Evolutionary conservation across 2,797 vertebrate genomes (phyloP).

Genomic region (Steatocranus sp.): DNA sequence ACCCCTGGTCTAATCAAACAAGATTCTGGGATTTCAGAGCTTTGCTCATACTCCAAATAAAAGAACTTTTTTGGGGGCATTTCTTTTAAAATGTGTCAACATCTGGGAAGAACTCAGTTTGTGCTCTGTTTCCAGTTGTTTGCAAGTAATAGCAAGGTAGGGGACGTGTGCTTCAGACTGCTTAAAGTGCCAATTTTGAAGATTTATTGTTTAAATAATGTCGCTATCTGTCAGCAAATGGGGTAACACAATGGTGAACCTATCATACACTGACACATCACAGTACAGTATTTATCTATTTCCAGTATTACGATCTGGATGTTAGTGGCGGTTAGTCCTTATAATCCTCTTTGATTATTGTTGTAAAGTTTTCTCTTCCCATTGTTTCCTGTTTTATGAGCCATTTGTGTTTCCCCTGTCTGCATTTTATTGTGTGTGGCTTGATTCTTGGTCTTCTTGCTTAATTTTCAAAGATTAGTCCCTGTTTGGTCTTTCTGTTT

Average conservation of each 20-base stretch:
- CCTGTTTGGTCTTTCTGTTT: background rate
- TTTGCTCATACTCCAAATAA: background rate
- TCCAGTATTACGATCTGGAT: background rate
- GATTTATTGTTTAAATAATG: background rate
- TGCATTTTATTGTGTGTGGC: background rate
- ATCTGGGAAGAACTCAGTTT: background rate
- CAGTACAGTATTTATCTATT: background rate
- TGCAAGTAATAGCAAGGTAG: background rate
- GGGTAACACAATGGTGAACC: background rate
- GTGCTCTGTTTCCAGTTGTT: background rate
- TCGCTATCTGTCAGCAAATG: background rate
- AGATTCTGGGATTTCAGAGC: background rate
- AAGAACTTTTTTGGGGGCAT: background rate
- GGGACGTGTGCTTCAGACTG: background rate
- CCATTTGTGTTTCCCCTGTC: background rate
- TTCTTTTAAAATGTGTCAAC: background rate
- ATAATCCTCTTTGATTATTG: background rate
- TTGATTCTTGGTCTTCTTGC: background rate
- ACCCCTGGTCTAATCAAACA: background rate
- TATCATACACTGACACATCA: background rate
- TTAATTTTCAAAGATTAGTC: background rate
- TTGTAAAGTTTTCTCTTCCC: background rate
- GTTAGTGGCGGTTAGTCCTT: background rate
- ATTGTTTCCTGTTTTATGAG: background rate
- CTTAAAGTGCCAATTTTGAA: background rate